phyloP scores from a whole-genome alignment of 2,113 vertebrate species.

The Zapus hudsonius region DNA sequence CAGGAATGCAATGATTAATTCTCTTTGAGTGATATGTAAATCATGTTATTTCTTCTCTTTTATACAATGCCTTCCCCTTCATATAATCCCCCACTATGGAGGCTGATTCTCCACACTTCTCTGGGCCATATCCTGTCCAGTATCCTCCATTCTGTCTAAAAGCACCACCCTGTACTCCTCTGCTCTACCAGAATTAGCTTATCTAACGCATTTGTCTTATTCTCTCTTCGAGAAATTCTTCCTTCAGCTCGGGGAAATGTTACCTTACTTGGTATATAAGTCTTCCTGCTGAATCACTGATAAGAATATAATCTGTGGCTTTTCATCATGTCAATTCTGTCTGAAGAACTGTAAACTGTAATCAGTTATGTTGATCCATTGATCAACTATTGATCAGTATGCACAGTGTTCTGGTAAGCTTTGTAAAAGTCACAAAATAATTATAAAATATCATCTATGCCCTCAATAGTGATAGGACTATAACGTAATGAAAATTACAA shows the following conservation, averaged over 20 bases:
- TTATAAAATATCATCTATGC: neutral
- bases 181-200: neutral
- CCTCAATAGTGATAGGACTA: neutral
- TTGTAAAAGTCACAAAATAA: constrained; percentile 5
- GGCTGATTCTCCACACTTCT: neutral
- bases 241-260: neutral
- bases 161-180: neutral
- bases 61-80: neutral
- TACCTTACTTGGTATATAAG: neutral
- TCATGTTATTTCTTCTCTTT: neutral
- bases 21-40: neutral
- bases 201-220: neutral
- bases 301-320: neutral
- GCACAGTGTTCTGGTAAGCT: neutral
- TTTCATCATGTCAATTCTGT: neutral
- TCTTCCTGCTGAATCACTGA: neutral
- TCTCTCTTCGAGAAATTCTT: neutral
- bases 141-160: neutral
- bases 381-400: neutral
- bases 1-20: neutral
- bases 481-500: neutral
- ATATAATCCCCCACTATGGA: neutral
- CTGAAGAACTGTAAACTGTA: neutral
- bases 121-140: neutral
- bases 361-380: neutral